phyloP scores from a whole-genome alignment of 2,113 vertebrate species.

The Peromyscus polionotus region DNA sequence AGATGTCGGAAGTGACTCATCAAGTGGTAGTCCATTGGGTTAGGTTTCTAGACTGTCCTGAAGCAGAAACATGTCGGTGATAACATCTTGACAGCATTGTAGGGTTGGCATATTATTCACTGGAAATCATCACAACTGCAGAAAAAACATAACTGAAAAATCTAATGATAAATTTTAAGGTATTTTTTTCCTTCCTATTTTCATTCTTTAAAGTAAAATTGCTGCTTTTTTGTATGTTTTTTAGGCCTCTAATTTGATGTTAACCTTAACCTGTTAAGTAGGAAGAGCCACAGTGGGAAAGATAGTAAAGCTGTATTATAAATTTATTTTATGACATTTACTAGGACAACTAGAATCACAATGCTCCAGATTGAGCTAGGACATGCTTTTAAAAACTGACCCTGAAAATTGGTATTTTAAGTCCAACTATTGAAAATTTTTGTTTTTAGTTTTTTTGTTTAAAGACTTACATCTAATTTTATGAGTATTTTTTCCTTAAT shows the following conservation, averaged over 20 bases:
- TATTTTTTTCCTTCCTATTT: background rate
- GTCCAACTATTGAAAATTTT: background rate
- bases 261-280: background rate
- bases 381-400: conserved; percentile 9
- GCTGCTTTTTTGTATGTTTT: conserved; percentile 3
- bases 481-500: background rate
- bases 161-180: background rate
- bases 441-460: background rate
- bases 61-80: background rate
- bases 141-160: conserved; percentile 18
- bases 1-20: background rate
- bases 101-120: background rate
- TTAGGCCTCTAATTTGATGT: conserved; percentile 16
- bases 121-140: background rate
- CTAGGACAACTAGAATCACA: background rate
- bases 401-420: conserved; percentile 48
- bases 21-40: background rate
- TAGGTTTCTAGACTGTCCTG: conserved; percentile 8
- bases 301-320: conserved; percentile 1
- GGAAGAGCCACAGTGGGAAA: background rate
- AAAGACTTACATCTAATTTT: background rate
- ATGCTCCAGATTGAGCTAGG: background rate
- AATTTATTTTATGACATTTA: conserved; percentile 40
- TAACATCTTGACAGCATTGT: background rate
- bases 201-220: background rate